Evolutionary conservation across 2,113 vertebrate genomes (phyloP).

Genomic region (Asarcornis scutulata): DNA sequence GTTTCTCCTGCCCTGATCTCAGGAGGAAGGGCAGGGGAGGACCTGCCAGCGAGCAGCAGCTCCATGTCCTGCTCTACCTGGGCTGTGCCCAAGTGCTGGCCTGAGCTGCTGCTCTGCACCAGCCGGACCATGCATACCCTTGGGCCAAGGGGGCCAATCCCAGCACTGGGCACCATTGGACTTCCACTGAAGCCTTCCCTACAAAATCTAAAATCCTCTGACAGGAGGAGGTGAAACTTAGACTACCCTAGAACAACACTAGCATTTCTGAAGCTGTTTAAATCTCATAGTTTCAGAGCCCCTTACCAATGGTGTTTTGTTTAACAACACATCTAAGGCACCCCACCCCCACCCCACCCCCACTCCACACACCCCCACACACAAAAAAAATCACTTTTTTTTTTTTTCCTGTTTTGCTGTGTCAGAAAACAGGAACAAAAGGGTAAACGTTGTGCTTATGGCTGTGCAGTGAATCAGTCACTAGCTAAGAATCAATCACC

Average conservation of each 20-base stretch:
- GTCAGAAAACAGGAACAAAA: neutral
- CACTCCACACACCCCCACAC: no score
- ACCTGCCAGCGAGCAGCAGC: neutral
- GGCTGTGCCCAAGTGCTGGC: neutral
- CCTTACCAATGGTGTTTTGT: neutral
- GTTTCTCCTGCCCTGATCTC: neutral
- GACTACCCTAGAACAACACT: neutral
- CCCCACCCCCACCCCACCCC: no score
- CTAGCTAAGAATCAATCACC: neutral
- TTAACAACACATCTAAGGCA: neutral
- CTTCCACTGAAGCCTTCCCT: neutral
- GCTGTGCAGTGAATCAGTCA: neutral
- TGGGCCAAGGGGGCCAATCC: neutral
- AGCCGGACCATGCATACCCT: rapidly evolving
- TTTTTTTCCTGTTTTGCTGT: neutral
- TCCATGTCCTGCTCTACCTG: neutral
- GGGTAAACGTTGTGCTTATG: neutral
- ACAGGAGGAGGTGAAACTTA: neutral
- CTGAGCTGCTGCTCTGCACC: rapidly evolving
- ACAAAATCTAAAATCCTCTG: neutral
- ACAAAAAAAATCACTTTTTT: no score
- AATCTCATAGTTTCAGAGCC: neutral
- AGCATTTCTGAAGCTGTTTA: neutral
- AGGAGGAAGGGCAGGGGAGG: neutral
- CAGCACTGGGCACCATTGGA: neutral